Evolutionary conservation across 92 coral and sea anemone species (phyloP).

Genomic region (Bergia puertoricense): DNA sequence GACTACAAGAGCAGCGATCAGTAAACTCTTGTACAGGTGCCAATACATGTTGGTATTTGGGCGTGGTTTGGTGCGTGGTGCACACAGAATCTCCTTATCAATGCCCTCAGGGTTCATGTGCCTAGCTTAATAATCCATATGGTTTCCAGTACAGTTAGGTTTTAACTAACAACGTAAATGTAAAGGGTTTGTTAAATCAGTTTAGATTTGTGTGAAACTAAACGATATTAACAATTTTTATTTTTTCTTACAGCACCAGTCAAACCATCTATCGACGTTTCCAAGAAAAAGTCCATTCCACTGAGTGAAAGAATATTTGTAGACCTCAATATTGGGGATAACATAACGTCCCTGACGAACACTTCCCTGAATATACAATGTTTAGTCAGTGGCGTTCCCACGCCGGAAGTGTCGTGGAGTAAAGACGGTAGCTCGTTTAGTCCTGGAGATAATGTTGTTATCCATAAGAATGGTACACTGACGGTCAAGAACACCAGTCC

Average conservation of each 20-base stretch:
- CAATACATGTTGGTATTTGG: too few relatives aligned
- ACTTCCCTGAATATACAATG: slow-evolving; percentile 36
- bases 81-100: too few relatives aligned
- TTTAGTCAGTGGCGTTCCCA: slow-evolving; percentile 46
- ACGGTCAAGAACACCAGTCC: neutral
- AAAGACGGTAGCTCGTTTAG: slow-evolving; percentile 31
- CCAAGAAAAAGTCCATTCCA: slow-evolving; percentile 10
- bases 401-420: slow-evolving; percentile 44
- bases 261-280: neutral
- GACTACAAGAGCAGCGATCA: too few relatives aligned
- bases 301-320: slow-evolving; percentile 37
- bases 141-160: too few relatives aligned
- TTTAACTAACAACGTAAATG: too few relatives aligned
- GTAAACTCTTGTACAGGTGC: too few relatives aligned
- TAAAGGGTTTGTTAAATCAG: too few relatives aligned
- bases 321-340: slow-evolving; percentile 37
- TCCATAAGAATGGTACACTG: slow-evolving; percentile 22
- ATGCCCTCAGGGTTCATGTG: too few relatives aligned
- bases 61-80: too few relatives aligned
- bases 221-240: too few relatives aligned
- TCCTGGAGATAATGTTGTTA: neutral
- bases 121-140: too few relatives aligned
- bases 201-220: too few relatives aligned
- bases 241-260: neutral
- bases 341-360: slow-evolving; percentile 42